Percentiles rank a stretch among this genome's conserved stretches.
Evolutionary conservation across 2,797 vertebrate species (phyloP).

Genomic region (Atherinosoma microstoma): DNA sequence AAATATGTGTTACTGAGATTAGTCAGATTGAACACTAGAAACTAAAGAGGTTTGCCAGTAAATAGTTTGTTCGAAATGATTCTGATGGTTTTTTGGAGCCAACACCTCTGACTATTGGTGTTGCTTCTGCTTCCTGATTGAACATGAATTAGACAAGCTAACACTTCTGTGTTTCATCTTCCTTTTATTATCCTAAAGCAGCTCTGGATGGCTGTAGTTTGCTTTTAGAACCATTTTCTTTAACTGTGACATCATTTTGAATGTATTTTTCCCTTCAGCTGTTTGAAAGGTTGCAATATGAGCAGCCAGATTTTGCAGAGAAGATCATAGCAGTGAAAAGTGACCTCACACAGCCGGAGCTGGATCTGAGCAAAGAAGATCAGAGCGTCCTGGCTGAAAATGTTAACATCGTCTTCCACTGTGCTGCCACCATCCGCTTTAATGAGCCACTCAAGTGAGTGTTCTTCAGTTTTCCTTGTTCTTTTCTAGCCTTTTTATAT

Average conservation of each 20-base stretch:
- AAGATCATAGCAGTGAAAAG: conserved; percentile 92
- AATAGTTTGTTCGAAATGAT: too few relatives aligned
- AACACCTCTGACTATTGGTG: too few relatives aligned
- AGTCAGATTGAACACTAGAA: too few relatives aligned
- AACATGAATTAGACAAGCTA: not conserved
- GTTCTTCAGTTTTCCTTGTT: not conserved
- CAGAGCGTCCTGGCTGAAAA: conserved; percentile 85
- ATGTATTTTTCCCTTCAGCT: conserved; percentile 77
- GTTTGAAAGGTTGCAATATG: conserved; percentile 92
- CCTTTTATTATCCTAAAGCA: not conserved
- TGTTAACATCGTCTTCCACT: conserved; percentile 93
- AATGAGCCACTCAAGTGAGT: conserved; percentile 95
- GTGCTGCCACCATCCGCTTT: conserved; percentile 95
- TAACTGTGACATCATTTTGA: not conserved
- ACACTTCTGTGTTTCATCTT: not conserved
- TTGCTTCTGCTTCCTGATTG: too few relatives aligned
- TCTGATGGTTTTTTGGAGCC: too few relatives aligned
- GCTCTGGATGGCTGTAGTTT: not conserved
- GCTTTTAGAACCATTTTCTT: not conserved
- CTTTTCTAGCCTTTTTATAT: not conserved
- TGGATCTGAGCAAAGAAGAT: conserved; percentile 90
- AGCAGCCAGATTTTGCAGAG: conserved; percentile 91
- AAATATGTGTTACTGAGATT: not conserved
- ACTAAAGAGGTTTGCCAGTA: too few relatives aligned
- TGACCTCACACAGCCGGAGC: conserved; percentile 90